Percentiles rank a stretch among this genome's conserved stretches.
Conservation (phyloP, 2,888 invertebrate genomes). For the Volucella zonaria region DNA sequence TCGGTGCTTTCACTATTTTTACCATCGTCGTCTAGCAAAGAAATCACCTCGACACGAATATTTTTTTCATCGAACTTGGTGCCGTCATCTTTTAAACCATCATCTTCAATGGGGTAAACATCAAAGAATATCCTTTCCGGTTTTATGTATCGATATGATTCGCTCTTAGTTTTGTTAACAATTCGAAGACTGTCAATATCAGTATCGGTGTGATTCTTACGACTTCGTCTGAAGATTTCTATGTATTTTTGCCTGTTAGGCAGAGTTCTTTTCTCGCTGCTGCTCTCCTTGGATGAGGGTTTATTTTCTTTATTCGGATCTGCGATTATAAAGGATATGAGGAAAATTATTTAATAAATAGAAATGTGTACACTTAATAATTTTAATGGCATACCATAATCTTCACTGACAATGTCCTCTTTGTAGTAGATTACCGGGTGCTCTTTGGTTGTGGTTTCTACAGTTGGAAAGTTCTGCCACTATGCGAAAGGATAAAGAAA, state of each 20-base stretch:
- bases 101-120: slow-evolving; percentile 76
- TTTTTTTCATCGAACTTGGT: slow-evolving; percentile 71
- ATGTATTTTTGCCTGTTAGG: slow-evolving; percentile 74
- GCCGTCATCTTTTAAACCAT: slow-evolving; percentile 68
- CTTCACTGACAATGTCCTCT: slow-evolving; percentile 80
- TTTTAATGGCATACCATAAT: slow-evolving; percentile 77
- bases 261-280: slow-evolving; percentile 20
- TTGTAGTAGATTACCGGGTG: slow-evolving; percentile 81
- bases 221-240: slow-evolving; percentile 75
- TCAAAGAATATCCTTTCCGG: slow-evolving; percentile 79
- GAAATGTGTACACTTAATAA: slow-evolving; percentile 8
- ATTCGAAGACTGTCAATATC: no score
- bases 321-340: slow-evolving; percentile 35
- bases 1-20: slow-evolving; percentile 30
- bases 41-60: slow-evolving; percentile 74
- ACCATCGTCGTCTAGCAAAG: slow-evolving; percentile 67
- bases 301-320: slow-evolving; percentile 76
- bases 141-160: slow-evolving; percentile 66
- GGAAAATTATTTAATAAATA: slow-evolving; percentile 30
- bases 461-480: slow-evolving; percentile 77
- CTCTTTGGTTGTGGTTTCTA: slow-evolving; percentile 76
- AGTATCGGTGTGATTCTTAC: slow-evolving; percentile 61
- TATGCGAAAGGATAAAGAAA: slow-evolving; percentile 52
- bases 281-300: slow-evolving; percentile 27
- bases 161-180: no score